Conservation (phyloP, 1,140 invertebrate species). For the Leptinotarsa texana region DNA sequence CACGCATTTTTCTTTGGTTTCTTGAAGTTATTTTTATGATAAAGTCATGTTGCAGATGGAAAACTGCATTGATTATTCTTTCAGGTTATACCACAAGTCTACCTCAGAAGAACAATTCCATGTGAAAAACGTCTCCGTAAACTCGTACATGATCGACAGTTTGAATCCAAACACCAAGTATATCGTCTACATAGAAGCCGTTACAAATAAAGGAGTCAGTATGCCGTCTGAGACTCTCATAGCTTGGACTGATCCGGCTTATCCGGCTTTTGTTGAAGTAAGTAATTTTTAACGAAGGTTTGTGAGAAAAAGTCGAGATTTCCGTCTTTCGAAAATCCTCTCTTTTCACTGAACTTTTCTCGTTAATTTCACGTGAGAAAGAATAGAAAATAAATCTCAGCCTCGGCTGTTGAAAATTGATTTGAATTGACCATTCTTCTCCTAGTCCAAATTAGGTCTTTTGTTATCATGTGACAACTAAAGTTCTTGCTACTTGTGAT, state of each 20-base stretch:
- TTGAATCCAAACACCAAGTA: conserved; percentile 78
- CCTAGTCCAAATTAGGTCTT: no score
- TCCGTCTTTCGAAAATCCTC: neutral
- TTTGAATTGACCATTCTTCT: no score
- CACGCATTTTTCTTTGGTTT: no score
- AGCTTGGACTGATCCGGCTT: conserved; percentile 83
- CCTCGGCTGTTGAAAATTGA: no score
- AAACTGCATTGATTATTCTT: conserved; percentile 19
- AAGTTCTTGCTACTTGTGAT: no score
- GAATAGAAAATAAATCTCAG: neutral
- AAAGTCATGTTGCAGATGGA: no score
- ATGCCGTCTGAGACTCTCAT: conserved; percentile 77
- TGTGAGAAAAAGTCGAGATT: conserved; percentile 1
- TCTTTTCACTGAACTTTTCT: neutral
- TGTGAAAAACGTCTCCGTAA: conserved; percentile 65
- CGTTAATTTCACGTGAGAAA: neutral
- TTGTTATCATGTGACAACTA: no score
- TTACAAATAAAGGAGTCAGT: conserved; percentile 69
- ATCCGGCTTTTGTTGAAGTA: conserved; percentile 83
- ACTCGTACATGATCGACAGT: conserved; percentile 70
- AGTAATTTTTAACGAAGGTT: conserved; percentile 34
- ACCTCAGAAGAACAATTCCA: conserved; percentile 64
- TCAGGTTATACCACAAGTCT: conserved; percentile 70
- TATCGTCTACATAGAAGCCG: conserved; percentile 73
- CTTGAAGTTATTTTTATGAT: no score